Evolutionary conservation across 2,888 invertebrate species (phyloP), one percentile per base, ranked within the genome.

Genomic region (Mesochorus sp.): DNA sequence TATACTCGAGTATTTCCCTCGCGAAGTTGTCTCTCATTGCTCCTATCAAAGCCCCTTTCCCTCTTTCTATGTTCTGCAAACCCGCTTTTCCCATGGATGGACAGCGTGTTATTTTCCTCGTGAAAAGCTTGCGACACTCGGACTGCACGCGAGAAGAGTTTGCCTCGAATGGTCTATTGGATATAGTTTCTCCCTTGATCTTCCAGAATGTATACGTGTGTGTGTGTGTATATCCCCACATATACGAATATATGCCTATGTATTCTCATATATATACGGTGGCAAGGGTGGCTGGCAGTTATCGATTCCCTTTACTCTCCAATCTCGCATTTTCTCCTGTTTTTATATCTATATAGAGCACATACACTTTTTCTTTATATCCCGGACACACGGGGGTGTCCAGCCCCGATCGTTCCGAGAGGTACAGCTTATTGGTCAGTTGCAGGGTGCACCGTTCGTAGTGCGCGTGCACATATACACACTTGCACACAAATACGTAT

Each of bases 351-450:
- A 12, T 57, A 34, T 59, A 66, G 39, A 10, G 47, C 34, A 37
- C 24, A 55, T 44, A 37, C 24, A 55, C 64, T 49, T 49, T 66
- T 64, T 53, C 62, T 72, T 55, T 72, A 57, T 59, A 34, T 61
- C 71, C 66, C 67, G n/a, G n/a, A n/a, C n/a, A n/a, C n/a, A 49
- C 67, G 84, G 83, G n/a, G 81, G 80, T 84, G 85, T 84, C 83
- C 85, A 84, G 80, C 77, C 77, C 77, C 72, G 72, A 73, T 73
- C 67, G 73, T 81, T 82, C 79, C 82, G 83, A 84, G 83, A 84
- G 86, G 83, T 85, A 86, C 64, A 64, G 87, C 85, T 89, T 88
- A 89, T 89, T 89, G 89, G 89, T 89, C 89, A 89, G 88, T 89
- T 87, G 88, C 85, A 84, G 83, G 83, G 85, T 84, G 85, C 84